Evolutionary conservation across 2,888 invertebrate species (phyloP).

Genomic region (Tolmerus cingulatus): DNA sequence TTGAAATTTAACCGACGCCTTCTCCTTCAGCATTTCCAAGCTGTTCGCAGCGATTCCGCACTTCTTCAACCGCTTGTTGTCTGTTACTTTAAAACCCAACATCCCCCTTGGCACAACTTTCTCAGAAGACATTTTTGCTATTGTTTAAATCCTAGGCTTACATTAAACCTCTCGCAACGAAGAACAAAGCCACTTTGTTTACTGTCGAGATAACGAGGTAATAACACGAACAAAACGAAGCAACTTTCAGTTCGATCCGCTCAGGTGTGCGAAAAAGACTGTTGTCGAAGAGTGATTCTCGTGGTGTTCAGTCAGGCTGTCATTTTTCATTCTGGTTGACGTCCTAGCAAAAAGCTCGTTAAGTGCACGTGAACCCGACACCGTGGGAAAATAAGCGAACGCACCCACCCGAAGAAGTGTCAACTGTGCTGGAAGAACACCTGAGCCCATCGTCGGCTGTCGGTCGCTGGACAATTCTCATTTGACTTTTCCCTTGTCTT

Average conservation of each 20-base stretch:
- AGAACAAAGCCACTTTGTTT: neutral
- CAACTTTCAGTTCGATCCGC: neutral
- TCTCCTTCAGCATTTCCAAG: constrained; percentile 57
- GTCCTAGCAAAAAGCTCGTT: neutral
- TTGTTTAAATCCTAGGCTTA: neutral
- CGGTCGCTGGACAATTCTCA: neutral
- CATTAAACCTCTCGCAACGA: neutral
- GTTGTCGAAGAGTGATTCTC: neutral
- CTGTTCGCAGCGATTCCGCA: constrained; percentile 62
- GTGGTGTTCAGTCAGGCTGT: neutral
- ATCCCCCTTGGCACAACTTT: constrained; percentile 54
- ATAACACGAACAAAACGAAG: neutral
- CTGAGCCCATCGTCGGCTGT: neutral
- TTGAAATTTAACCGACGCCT: constrained; percentile 60
- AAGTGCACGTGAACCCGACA: neutral
- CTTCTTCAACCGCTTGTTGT: constrained; percentile 59
- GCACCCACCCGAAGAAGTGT: neutral
- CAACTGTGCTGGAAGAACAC: neutral
- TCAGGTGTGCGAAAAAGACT: neutral
- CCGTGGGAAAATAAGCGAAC: neutral
- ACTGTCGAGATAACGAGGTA: too few species aligned
- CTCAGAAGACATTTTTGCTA: constrained; percentile 43
- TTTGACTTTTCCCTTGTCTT: neutral
- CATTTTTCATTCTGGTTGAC: neutral
- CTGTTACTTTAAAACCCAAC: constrained; percentile 62